phyloP scores from a whole-genome alignment of 2,888 invertebrate species.

The Agrochola macilenta region DNA sequence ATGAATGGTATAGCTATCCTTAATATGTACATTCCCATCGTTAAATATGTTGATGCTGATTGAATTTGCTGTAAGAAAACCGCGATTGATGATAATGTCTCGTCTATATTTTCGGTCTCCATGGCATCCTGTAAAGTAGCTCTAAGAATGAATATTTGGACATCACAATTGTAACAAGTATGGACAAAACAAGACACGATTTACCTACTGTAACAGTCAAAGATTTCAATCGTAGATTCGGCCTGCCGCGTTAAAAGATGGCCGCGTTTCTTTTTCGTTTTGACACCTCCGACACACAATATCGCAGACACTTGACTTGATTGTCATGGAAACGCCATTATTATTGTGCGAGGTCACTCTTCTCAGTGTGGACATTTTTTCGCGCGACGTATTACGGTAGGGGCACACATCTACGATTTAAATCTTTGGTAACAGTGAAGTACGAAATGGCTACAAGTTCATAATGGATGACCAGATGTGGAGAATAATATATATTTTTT shows the following conservation, averaged over 20 bases:
- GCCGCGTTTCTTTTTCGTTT: too few species aligned
- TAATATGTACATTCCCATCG: conserved; percentile 84
- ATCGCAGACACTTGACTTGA: too few species aligned
- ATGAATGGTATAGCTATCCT: conserved; percentile 81
- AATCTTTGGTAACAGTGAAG: too few species aligned
- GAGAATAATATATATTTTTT: not conserved
- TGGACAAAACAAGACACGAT: not conserved
- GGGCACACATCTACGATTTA: too few species aligned
- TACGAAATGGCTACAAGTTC: not conserved
- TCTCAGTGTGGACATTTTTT: too few species aligned
- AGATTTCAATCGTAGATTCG: too few species aligned
- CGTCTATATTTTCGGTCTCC: conserved; percentile 21
- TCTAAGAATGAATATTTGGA: conserved; percentile 23
- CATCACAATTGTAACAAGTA: not conserved
- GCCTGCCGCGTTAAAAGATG: too few species aligned
- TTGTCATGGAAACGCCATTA: too few species aligned
- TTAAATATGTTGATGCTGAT: conserved; percentile 83
- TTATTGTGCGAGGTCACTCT: too few species aligned
- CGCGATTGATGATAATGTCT: conserved; percentile 33
- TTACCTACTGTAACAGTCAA: not conserved
- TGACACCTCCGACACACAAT: too few species aligned
- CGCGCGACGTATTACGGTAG: too few species aligned
- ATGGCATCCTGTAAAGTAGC: conserved; percentile 34
- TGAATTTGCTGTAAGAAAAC: conserved; percentile 80
- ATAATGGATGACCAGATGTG: not conserved